Base-by-base conservation (phyloP, 2,797 vertebrate genomes). In the Gorsachius magnificus region DNA sequence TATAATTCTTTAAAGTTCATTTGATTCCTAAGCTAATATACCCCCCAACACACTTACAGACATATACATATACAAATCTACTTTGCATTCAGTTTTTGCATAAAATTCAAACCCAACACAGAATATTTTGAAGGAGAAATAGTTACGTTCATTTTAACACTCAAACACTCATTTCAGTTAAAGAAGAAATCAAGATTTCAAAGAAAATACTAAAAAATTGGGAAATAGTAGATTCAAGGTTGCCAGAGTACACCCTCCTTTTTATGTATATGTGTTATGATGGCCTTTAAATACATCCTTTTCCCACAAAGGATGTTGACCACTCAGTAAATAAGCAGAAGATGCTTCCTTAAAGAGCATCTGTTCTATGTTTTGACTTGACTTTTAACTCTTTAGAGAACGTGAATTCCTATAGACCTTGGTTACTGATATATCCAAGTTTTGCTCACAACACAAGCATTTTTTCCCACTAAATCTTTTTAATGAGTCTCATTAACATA, bases 51-150 rank as follows among this genome's bases (percentile, higher is more conserved):
- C 5, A 35, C 6, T 51, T 5, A 51, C 0, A 38, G 24, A 48
- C 13, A 16, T 29, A 26, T 6, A n/a, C 1, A 51, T 45, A 16
- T 7, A 29, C 6, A 48, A 36, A 6, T 35, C 9, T 68, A 81
- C 61, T 89, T 93, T 24, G 36, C 31, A 70, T 61, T 93, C 61
- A 38, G 4, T 76, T 36, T 36, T 83, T 60, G 35, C 54, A 85
- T 91, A 93, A 94, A 68, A 77, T 51, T 22, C 41, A 85, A 95
- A 86, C 31, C 38, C 57, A 96, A 76, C 24, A 45, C 2, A 77
- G 13, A 78, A 35, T 3, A 24, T 89, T 76, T 63, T 61, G 74
- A 84, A 93, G 33, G 33, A 46, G 68, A 96, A 90, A 64, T 69
- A 82, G 36, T 54, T 28, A 81, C 28, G 21, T 0, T 12, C 2